Evolutionary conservation across 2,113 vertebrate species (phyloP).

Genomic region (Sitta europaea): DNA sequence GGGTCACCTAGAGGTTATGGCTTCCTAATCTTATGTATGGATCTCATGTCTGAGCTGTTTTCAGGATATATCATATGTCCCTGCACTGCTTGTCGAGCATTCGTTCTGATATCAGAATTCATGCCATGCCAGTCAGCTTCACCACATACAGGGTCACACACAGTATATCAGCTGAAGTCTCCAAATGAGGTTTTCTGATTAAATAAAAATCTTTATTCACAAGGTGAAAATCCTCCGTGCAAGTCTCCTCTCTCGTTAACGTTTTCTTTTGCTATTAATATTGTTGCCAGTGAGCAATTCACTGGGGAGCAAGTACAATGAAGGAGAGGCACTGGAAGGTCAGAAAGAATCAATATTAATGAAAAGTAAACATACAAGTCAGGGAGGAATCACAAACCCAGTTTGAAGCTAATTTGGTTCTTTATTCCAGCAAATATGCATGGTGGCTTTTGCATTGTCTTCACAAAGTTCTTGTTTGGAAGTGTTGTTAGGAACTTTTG

Average conservation of each 20-base stretch:
- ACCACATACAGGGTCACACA: not conserved
- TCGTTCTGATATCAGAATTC: slow-evolving; percentile 10
- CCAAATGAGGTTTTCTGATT: not conserved
- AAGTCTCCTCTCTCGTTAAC: not conserved
- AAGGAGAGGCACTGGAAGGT: slow-evolving; percentile 25
- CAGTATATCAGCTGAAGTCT: not conserved
- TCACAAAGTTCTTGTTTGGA: slow-evolving; percentile 43
- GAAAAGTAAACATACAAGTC: slow-evolving; percentile 53
- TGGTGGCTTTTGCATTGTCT: not conserved
- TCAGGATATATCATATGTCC: slow-evolving; percentile 5
- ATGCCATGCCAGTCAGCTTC: not conserved
- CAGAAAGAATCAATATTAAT: slow-evolving; percentile 50
- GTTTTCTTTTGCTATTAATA: slow-evolving; percentile 3
- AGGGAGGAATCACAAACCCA: slow-evolving; percentile 41
- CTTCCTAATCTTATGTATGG: not conserved
- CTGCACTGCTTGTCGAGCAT: not conserved
- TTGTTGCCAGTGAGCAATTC: not conserved
- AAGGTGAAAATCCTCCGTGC: not conserved
- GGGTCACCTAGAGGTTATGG: slow-evolving; percentile 23
- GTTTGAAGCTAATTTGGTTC: slow-evolving; percentile 39
- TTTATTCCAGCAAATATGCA: slow-evolving; percentile 40
- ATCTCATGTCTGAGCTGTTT: slow-evolving; percentile 4
- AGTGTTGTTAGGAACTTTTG: slow-evolving; percentile 45
- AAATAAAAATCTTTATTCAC: not conserved
- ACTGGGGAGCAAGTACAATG: not conserved